A percentile compares a stretch with the other conserved stretches of the same genome.
Conservation (phyloP, 2,888 invertebrate species). For the Brachyptera risi region DNA sequence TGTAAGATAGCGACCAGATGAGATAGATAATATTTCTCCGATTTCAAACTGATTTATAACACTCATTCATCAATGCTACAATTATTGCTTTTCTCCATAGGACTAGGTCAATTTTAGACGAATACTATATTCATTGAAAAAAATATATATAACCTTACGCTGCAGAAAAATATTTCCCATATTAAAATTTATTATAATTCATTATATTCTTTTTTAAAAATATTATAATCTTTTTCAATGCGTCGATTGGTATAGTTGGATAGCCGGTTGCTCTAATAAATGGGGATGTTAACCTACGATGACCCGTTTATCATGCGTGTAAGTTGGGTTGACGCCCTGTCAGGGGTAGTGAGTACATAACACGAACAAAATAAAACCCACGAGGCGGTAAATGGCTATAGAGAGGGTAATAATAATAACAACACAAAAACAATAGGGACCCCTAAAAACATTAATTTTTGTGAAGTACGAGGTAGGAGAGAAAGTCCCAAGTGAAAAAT, state of each 20-base stretch:
- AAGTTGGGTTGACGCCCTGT: background rate
- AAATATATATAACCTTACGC: background rate
- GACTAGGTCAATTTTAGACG: too few species aligned
- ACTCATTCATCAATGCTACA: too few species aligned
- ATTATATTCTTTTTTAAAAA: background rate
- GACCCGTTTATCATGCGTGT: background rate
- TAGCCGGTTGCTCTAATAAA: background rate
- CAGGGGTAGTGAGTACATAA: background rate
- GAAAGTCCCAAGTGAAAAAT: constrained; percentile 26
- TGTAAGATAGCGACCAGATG: too few species aligned
- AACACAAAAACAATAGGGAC: too few species aligned
- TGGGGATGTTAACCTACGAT: too few species aligned
- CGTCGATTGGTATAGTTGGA: background rate
- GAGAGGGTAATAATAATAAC: too few species aligned
- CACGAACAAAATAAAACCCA: too few species aligned
- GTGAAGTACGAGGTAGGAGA: background rate
- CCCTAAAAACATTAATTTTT: background rate
- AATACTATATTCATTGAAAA: background rate
- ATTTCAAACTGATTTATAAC: too few species aligned
- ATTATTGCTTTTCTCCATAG: too few species aligned
- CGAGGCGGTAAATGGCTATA: too few species aligned
- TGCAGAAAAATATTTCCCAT: background rate
- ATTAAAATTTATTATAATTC: background rate
- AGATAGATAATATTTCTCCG: too few species aligned
- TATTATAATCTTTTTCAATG: background rate